A percentile compares a stretch with the other conserved stretches of the same genome.
phyloP scores from a whole-genome alignment of 2,797 vertebrate species.

The Phoebastria nigripes region DNA sequence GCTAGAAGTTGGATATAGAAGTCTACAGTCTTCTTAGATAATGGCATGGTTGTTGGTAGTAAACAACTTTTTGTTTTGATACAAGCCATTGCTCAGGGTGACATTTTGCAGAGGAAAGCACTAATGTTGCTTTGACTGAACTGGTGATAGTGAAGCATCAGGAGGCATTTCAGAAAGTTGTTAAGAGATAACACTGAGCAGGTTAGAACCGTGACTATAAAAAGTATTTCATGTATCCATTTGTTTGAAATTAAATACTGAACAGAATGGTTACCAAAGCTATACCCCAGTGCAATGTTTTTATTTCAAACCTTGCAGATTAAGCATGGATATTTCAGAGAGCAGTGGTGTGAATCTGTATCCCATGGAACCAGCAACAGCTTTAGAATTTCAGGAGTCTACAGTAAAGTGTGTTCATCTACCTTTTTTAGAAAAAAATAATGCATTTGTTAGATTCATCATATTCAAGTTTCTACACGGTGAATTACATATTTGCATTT shows the following conservation, averaged over 20 bases:
- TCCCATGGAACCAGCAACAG: conserved; percentile 75
- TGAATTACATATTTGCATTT: conserved; percentile 3
- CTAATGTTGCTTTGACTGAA: not conserved
- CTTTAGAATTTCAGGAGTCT: conserved; percentile 68
- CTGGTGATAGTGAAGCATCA: not conserved
- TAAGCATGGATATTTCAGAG: conserved; percentile 74
- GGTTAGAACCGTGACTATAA: not conserved
- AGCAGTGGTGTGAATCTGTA: conserved; percentile 78
- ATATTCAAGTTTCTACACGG: not conserved
- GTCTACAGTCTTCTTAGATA: not conserved
- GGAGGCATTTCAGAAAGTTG: not conserved
- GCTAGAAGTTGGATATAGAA: not conserved
- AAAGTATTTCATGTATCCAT: not conserved
- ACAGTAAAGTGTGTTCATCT: conserved; percentile 77
- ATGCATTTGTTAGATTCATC: not conserved
- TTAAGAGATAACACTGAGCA: not conserved
- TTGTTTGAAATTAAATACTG: not conserved
- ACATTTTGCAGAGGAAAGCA: not conserved
- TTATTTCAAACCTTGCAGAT: conserved; percentile 63
- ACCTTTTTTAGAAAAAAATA: not conserved
- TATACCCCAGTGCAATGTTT: not conserved
- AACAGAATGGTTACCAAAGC: not conserved
- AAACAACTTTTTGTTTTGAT: not conserved
- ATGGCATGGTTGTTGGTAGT: not conserved
- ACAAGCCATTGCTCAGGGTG: not conserved